Evolutionary conservation across 2,888 invertebrate species (phyloP), one percentile per base, ranked within the genome.

Genomic region (Gibbula magus): DNA sequence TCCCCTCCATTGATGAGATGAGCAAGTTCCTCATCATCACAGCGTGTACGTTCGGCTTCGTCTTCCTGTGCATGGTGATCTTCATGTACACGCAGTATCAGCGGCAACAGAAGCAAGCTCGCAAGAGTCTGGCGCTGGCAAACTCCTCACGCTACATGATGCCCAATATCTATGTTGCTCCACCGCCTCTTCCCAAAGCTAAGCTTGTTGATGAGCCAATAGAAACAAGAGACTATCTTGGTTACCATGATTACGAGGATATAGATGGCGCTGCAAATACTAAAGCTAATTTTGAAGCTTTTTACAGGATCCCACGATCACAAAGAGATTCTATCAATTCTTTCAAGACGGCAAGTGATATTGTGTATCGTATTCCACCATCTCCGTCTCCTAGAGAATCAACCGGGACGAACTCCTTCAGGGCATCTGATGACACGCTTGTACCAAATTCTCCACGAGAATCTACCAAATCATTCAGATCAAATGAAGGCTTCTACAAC

Each of bases 11-110:
- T 81, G 88, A 90, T 77, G 88, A 89, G 81, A 89, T 90, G 89
- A 89, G 88, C 45, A 84, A 89, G 79, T 89, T 90, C 61, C 81
- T 90, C 13, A 89, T 90, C 73, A 89, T 90, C 66, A 87, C 88
- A 4, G 86, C 89, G n/a, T 89, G 90, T 75, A 87, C 89, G 0
- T 90, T 89, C 79, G 90, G 88, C 22, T 86, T 89, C 35, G 88
- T 90, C 25, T 90, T 90, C 84, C 85, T 89, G 29, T 87, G 87
- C 66, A 86, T 89, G 86, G 89, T 89, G 20, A 86, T 90, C 82
- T 89, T 89, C 67, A 82, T 90, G 82, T 89, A 88, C 83, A 84
- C 88, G 16, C 89, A 89, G 78, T 89, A 87, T 79, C 87, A 89
- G 75, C 84, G 87, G 10, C 89, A 90, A 79, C 88, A 88, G 80